Evolutionary conservation across 2,797 vertebrate genomes (phyloP).

Genomic region (Labeo calbasu): DNA sequence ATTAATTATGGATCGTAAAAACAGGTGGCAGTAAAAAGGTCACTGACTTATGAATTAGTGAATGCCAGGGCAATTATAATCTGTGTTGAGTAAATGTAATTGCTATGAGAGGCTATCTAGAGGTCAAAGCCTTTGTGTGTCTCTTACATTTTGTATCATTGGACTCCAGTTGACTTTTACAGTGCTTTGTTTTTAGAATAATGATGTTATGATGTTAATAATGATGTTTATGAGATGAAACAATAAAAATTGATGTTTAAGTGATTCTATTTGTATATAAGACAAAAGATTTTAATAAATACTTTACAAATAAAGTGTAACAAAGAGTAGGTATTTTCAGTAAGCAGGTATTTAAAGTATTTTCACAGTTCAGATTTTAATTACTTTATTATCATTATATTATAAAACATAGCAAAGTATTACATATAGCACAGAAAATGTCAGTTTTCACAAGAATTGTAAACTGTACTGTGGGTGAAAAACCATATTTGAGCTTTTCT

Average conservation of each 20-base stretch:
- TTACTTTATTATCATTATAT: background rate
- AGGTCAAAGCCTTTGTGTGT: conserved; percentile 3
- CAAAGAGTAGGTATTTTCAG: background rate
- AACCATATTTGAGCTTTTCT: background rate
- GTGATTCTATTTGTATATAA: background rate
- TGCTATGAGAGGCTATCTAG: conserved; percentile 10
- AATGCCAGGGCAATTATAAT: conserved; percentile 25
- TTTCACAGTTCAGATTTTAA: background rate
- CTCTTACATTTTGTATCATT: background rate
- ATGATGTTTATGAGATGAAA: background rate
- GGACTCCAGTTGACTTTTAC: background rate
- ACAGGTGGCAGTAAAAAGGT: background rate
- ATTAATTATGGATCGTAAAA: background rate
- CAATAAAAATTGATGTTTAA: background rate
- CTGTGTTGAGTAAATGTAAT: background rate
- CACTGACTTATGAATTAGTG: background rate
- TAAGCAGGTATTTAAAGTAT: background rate
- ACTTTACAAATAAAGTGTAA: conserved; percentile 3
- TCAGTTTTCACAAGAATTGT: background rate
- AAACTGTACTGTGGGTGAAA: background rate
- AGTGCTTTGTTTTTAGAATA: background rate
- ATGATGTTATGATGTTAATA: too few species aligned
- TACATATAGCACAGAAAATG: background rate
- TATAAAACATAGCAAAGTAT: background rate
- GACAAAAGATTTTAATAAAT: background rate